Evolutionary conservation across 2,888 invertebrate species (phyloP), one percentile per base, ranked within the genome.

Genomic region (Isoperla grammatica): DNA sequence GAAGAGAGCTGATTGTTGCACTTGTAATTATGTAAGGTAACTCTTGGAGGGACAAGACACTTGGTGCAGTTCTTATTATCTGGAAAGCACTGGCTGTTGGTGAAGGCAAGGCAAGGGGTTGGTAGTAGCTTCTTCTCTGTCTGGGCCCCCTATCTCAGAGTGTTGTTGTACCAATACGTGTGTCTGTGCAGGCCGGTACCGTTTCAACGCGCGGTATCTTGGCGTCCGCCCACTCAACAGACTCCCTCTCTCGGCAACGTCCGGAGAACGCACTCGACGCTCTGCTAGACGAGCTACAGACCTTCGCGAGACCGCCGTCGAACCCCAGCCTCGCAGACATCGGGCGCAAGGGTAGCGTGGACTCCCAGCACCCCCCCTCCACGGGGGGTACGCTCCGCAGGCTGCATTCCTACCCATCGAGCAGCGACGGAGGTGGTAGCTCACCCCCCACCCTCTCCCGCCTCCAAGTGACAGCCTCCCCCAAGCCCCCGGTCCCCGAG

Each of bases 201-300:
- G 56, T 67, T 70, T 74, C 76, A 76, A 69, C 79, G 80, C 71
- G 79, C 79, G 70, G 79, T 79, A 67, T 79, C 80, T 77, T 80
- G 80, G 80, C 75, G 81, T 77, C 81, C 79, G 66, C 77, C 78
- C 73, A 79, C 78, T 66, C 76, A 79, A 69, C 78, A 79, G 78
- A 81, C 79, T 17, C 65, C 65, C 29, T 57, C 59, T 62, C 64
- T 61, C 65, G 81, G 78, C 65, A 81, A 78, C 85, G 87, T 79
- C 81, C 90, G 82, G 92, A 93, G 86, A 94, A 93, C 88, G 91
- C 93, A 85, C 91, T 94, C 88, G 94, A 94, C 86, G 91, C 91
- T 85, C 78, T 94, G 87, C 79, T 94, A 89, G 92, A 92, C 76
- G 93, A 94, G 76, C 81, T 93, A 66, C 91, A 93, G 76, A 92